Evolutionary conservation across 2,888 invertebrate genomes (phyloP).

Genomic region (Rosalia funebris): DNA sequence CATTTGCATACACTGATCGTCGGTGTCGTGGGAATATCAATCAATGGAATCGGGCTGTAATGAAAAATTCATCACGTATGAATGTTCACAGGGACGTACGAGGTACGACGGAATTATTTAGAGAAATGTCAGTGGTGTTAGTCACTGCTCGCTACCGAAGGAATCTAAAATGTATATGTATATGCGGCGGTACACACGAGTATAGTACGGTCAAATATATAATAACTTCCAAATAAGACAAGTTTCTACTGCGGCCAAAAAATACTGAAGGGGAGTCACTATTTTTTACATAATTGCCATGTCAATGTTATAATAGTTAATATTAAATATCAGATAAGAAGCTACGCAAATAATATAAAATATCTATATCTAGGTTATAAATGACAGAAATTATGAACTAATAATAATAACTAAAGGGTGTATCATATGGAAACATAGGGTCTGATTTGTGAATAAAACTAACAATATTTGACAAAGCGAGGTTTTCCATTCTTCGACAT

Average conservation of each 20-base stretch:
- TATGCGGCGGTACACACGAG: background rate
- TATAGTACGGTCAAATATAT: background rate
- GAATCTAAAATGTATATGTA: background rate
- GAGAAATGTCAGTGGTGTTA: conserved; percentile 24
- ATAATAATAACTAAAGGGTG: too few species aligned
- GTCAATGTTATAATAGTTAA: too few species aligned
- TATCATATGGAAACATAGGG: too few species aligned
- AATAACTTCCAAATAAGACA: too few species aligned
- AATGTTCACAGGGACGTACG: conserved; percentile 45
- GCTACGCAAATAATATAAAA: background rate
- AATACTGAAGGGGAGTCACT: too few species aligned
- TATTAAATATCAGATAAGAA: background rate
- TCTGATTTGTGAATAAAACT: too few species aligned
- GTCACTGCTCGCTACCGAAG: conserved; percentile 5
- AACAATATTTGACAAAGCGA: too few species aligned
- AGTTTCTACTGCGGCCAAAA: too few species aligned
- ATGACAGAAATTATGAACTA: too few species aligned
- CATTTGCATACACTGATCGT: conserved; percentile 17
- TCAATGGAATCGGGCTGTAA: conserved; percentile 28
- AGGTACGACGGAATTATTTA: conserved; percentile 27
- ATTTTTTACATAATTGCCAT: too few species aligned
- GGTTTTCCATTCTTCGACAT: too few species aligned
- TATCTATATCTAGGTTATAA: too few species aligned
- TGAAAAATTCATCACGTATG: conserved; percentile 41
- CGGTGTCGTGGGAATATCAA: conserved; percentile 39